These are phyloP conservation scores for Hypena proboscidalis DNA, from an alignment of 2,888 invertebrate genomes.

Conservation along the genomic window DNA sequence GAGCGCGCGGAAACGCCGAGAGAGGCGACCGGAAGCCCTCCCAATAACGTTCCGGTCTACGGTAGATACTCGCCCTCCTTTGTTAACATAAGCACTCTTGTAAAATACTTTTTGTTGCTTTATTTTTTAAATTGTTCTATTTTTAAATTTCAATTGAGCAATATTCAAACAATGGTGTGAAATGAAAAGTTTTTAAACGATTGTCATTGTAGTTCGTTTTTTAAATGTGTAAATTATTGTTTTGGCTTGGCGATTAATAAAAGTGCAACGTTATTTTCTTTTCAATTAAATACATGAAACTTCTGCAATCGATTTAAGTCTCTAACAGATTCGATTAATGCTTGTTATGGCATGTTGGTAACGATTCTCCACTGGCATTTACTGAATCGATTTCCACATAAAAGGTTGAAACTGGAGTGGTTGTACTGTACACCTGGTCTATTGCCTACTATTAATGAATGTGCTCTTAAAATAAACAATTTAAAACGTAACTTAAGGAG, in stretches of 20 bases:
- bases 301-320: background rate
- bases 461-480: conserved; percentile 40
- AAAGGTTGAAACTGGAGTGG: conserved; percentile 44
- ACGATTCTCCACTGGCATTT: conserved; percentile 24
- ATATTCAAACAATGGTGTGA: conserved; percentile 40
- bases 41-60: conserved; percentile 66
- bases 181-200: conserved; percentile 20
- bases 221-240: conserved; percentile 33
- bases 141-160: conserved; percentile 65
- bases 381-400: conserved; percentile 39
- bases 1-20: conserved; percentile 59
- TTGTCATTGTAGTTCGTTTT: conserved; percentile 17
- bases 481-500: conserved; percentile 16
- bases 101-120: conserved; percentile 42
- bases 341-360: conserved; percentile 9
- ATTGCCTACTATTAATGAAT: conserved; percentile 30
- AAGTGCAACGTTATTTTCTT: conserved; percentile 25
- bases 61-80: conserved; percentile 67
- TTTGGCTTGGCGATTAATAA: conserved; percentile 33
- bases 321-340: background rate
- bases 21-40: conserved; percentile 65
- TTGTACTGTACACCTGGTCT: conserved; percentile 53
- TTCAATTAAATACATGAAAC: background rate
- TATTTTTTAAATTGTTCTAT: conserved; percentile 31
- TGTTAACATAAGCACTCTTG: conserved; percentile 63